Conservation (phyloP, 2,113 vertebrate genomes). For the Oreochromis spilurus region DNA sequence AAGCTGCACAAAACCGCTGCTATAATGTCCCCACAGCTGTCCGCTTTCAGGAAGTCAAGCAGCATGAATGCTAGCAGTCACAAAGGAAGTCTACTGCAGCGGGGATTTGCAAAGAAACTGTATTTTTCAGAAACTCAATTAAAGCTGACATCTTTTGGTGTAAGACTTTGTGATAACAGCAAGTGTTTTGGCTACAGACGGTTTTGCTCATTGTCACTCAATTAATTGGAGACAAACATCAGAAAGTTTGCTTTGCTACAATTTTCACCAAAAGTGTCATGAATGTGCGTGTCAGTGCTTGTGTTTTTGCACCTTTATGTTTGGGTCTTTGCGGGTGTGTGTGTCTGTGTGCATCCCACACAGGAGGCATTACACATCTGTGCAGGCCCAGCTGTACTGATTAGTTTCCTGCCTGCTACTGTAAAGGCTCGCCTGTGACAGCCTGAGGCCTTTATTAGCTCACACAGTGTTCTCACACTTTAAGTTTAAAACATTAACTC, state of each 20-base stretch:
- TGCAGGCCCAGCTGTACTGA: constrained; percentile 17
- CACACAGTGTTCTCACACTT: neutral
- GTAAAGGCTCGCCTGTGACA: neutral
- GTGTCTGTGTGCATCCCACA: neutral
- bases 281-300: neutral
- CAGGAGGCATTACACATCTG: constrained; percentile 22
- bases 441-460: neutral
- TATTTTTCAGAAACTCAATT: neutral
- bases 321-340: neutral
- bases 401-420: neutral
- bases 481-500: neutral
- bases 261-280: neutral
- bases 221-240: constrained; percentile 17
- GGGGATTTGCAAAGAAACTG: neutral
- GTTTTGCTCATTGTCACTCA: neutral
- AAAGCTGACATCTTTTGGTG: constrained; percentile 5
- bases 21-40: neutral
- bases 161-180: neutral
- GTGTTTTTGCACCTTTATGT: neutral
- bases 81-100: neutral
- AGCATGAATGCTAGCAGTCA: neutral
- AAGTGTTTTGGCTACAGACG: neutral
- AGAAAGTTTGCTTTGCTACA: neutral
- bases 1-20: neutral
- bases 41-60: neutral